Conservation (phyloP, 2,888 invertebrate genomes). For the Linnaemya vulpina region DNA sequence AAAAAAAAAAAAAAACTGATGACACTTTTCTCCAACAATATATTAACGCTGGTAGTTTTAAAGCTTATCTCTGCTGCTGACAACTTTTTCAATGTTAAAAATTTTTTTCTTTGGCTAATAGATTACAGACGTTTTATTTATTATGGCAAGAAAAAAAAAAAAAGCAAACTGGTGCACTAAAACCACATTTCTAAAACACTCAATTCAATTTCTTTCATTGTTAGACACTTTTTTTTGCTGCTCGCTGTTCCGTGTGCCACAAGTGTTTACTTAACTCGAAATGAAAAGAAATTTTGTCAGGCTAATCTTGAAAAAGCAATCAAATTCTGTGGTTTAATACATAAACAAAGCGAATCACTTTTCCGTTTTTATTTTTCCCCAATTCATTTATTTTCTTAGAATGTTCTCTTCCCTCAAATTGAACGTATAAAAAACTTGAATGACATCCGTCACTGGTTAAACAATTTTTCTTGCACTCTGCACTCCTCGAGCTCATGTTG, state of each 20-base stretch:
- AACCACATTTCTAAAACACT: conserved; percentile 58
- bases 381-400: conserved; percentile 43
- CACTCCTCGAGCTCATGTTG: not conserved
- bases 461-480: not conserved
- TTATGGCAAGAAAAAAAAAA: not conserved
- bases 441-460: conserved; percentile 56
- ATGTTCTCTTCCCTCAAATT: conserved; percentile 4
- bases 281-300: conserved; percentile 13
- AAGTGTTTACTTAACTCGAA: conserved; percentile 13
- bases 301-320: conserved; percentile 40
- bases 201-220: conserved; percentile 46
- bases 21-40: conserved; percentile 20
- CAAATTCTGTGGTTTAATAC: conserved; percentile 62
- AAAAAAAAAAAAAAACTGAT: not conserved
- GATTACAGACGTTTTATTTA: conserved; percentile 19
- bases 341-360: conserved; percentile 64
- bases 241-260: not conserved
- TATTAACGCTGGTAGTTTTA: conserved; percentile 12
- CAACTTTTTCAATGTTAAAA: conserved; percentile 37
- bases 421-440: conserved; percentile 42
- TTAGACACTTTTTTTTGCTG: conserved; percentile 2
- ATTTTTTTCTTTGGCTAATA: not conserved
- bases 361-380: conserved; percentile 42
- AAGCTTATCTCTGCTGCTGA: conserved; percentile 27
- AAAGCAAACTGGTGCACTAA: conserved; percentile 14